phyloP scores from a whole-genome alignment of 1,140 invertebrate genomes.

The Monomorium pharaonis region DNA sequence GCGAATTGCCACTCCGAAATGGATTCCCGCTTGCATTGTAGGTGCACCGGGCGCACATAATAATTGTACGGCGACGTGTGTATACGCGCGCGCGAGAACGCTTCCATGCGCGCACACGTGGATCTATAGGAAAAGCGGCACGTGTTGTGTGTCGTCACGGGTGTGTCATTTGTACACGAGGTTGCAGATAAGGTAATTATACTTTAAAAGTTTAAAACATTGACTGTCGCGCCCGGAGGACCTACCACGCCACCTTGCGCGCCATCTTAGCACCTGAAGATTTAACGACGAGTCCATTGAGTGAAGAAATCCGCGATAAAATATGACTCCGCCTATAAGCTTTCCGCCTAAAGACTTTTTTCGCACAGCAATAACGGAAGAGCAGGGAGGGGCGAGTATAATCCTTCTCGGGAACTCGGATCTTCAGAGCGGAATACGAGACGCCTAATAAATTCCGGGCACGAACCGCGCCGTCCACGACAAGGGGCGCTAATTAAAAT shows the following conservation, averaged over 20 bases:
- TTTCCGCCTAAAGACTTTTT: background rate
- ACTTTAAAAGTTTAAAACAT: slow-evolving; percentile 53
- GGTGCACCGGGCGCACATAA: slow-evolving; percentile 66
- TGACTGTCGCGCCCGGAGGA: background rate
- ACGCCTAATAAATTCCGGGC: slow-evolving; percentile 30
- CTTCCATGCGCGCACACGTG: no score
- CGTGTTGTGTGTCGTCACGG: background rate
- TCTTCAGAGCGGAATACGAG: background rate
- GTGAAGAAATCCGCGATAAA: no score
- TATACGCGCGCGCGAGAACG: no score
- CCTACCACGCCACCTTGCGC: background rate
- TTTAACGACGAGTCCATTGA: no score
- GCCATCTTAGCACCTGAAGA: background rate
- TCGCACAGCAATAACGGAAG: background rate
- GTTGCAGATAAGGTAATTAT: slow-evolving; percentile 59
- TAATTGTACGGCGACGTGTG: slow-evolving; percentile 60
- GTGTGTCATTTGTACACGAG: slow-evolving; percentile 63
- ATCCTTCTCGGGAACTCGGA: background rate
- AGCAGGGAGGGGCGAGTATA: background rate
- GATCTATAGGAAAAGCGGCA: background rate
- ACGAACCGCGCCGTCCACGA: background rate
- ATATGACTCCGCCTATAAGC: no score
- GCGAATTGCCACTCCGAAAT: slow-evolving; percentile 72
- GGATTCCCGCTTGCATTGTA: slow-evolving; percentile 67
- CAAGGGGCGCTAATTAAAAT: slow-evolving; percentile 64